Evolutionary conservation across 2,888 invertebrate genomes (phyloP).

Genomic region (Tachina lurida): DNA sequence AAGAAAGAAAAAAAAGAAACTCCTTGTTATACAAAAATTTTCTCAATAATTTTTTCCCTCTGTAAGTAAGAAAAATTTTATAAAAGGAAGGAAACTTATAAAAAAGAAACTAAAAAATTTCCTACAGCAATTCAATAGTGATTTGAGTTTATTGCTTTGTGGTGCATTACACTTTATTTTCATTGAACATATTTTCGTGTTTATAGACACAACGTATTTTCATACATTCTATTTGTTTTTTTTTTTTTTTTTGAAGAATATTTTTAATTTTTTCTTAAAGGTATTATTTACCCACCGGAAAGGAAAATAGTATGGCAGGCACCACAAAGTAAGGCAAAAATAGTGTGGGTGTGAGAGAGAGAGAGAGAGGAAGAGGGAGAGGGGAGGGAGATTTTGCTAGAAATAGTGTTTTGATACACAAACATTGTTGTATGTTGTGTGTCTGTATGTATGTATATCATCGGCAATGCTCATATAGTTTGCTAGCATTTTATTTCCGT

Average conservation of each 20-base stretch:
- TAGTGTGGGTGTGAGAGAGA: not conserved
- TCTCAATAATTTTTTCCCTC: slow-evolving; percentile 8
- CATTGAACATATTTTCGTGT: slow-evolving; percentile 65
- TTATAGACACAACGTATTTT: slow-evolving; percentile 17
- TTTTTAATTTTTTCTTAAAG: slow-evolving; percentile 37
- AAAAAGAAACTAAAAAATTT: slow-evolving; percentile 40
- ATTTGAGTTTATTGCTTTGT: slow-evolving; percentile 70
- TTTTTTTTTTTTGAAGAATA: slow-evolving; percentile 16
- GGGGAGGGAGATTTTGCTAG: not conserved
- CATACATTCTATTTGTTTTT: slow-evolving; percentile 34
- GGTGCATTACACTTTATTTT: slow-evolving; percentile 71
- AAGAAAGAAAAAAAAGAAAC: not conserved
- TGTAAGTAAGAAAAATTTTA: not conserved
- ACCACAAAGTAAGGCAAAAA: not conserved
- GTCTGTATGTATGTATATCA: not conserved
- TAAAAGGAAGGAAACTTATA: slow-evolving; percentile 4
- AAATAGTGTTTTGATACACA: not conserved
- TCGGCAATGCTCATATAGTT: slow-evolving; percentile 51
- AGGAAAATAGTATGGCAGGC: not conserved
- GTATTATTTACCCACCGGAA: not conserved
- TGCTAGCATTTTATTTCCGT: slow-evolving; percentile 64
- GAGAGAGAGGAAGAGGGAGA: not conserved
- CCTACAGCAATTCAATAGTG: slow-evolving; percentile 65
- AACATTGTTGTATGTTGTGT: not conserved
- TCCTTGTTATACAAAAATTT: slow-evolving; percentile 10